Evolutionary conservation across 2,113 vertebrate genomes (phyloP), one percentile per base, ranked within the genome.

Genomic region (Eulemur rufifrons): DNA sequence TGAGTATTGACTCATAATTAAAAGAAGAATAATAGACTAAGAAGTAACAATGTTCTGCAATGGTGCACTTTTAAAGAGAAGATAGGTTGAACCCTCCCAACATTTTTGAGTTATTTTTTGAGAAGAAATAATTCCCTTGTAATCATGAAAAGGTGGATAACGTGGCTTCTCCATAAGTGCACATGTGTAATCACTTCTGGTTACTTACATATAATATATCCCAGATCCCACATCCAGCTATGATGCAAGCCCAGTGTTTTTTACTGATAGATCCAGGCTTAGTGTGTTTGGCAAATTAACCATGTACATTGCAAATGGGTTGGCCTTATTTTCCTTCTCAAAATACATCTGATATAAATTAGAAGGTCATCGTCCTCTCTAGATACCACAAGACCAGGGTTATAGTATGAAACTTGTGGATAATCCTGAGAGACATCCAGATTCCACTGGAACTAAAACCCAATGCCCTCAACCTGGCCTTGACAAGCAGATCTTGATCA

Each of bases 401-500:
- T 81, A 6, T 0, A 68, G 32, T 34, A 54, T 1, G 3, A 64
- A 77, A 52, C 3, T 34, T 77, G 8, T 54, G 21, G 21, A 47
- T 63, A 66, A 68, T 86, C 15, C 17, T 71, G 23, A 89, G 1
- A 47, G 23, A 71, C 8, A 15, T 2, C 25, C 42, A 21, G 25
- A 52, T 64, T 6, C 2, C 27, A 47, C 23, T 39, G 18, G 18
- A 90, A 37, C 15, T 80, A 59, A 80, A 87, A 42, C 39, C 3
- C 10, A 47, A 15, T 76, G 10, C 20, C 8, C 34, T 18, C 8
- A 1, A 2, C 15, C 52, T 37, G 8, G 2, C 1, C 20, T 64
- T 92, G 29, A 56, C 7, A 73, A 92, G 21, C 12, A 92, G 6
- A 0, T 34, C 34, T 59, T 52, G 1, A 50, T 39, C 29, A 68